phyloP scores from a whole-genome alignment of 2,113 vertebrate genomes.

The Tupaia tana region DNA sequence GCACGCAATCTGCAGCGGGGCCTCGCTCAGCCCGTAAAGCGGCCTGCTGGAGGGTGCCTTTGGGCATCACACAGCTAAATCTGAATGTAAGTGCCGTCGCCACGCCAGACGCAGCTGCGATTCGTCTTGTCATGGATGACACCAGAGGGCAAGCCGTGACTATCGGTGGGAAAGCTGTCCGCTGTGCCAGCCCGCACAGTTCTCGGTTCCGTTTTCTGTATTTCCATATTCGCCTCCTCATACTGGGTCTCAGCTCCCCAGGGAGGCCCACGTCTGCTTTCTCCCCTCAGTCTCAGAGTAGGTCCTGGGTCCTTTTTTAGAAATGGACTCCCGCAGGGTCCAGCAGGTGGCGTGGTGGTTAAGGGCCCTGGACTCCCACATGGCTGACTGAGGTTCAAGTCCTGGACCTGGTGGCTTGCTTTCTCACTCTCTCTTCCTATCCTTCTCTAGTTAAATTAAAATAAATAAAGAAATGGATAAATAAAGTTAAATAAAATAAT shows the following conservation, averaged over 20 bases:
- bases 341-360: too few species aligned
- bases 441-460: too few species aligned
- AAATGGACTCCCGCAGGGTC: background rate
- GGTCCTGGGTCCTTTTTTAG: background rate
- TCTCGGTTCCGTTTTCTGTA: background rate
- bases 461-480: too few species aligned
- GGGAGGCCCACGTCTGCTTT: background rate
- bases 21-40: background rate
- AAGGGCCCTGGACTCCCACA: too few species aligned
- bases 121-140: background rate
- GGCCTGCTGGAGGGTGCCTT: background rate
- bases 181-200: too few species aligned
- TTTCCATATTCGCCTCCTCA: background rate
- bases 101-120: too few species aligned
- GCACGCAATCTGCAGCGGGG: background rate
- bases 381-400: too few species aligned
- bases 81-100: background rate
- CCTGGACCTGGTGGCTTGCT: too few species aligned
- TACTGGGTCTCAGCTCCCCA: background rate
- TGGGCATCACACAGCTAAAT: background rate
- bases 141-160: background rate
- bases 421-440: too few species aligned
- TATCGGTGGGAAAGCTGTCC: too few species aligned
- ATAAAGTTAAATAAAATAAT: too few species aligned
- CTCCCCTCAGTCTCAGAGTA: background rate